Percentiles rank a stretch among this genome's conserved stretches.
These are phyloP conservation scores for Apodemia hepburni DNA, from an alignment of 2,888 invertebrate genomes.

Conservation along the genomic window DNA sequence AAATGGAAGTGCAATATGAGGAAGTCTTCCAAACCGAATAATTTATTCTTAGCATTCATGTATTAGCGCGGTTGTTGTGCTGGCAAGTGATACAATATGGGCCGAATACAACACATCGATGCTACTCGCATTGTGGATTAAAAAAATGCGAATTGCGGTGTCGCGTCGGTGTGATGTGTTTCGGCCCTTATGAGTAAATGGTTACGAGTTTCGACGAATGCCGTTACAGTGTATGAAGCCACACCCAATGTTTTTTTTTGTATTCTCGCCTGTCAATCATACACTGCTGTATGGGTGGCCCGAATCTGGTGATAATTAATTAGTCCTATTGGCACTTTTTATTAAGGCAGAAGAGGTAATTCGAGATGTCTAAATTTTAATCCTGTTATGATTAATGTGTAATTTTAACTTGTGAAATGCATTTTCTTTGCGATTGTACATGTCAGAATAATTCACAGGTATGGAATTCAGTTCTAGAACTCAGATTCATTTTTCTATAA, in stretches of 20 bases:
- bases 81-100: constrained; percentile 25
- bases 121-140: not conserved
- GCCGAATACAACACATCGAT: not conserved
- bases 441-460: too few relatives aligned
- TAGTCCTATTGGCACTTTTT: constrained; percentile 66
- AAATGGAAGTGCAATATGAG: constrained; percentile 51
- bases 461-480: too few relatives aligned
- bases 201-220: constrained; percentile 74
- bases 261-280: constrained; percentile 39
- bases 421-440: too few relatives aligned
- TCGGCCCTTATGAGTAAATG: constrained; percentile 33
- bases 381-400: not conserved
- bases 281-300: constrained; percentile 72
- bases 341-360: constrained; percentile 37
- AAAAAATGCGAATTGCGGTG: not conserved
- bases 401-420: not conserved
- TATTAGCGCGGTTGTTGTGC: constrained; percentile 62
- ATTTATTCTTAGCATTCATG: constrained; percentile 76
- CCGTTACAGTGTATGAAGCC: constrained; percentile 69
- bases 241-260: constrained; percentile 49
- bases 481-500: too few relatives aligned
- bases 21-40: constrained; percentile 56
- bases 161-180: constrained; percentile 11
- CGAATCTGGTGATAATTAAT: constrained; percentile 69
- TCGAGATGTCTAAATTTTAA: constrained; percentile 13